A percentile compares a stretch with the other conserved stretches of the same genome.
These are phyloP conservation scores for Lacerta bilineata DNA, from an alignment of 2,797 vertebrate species.

Conservation along the genomic window DNA sequence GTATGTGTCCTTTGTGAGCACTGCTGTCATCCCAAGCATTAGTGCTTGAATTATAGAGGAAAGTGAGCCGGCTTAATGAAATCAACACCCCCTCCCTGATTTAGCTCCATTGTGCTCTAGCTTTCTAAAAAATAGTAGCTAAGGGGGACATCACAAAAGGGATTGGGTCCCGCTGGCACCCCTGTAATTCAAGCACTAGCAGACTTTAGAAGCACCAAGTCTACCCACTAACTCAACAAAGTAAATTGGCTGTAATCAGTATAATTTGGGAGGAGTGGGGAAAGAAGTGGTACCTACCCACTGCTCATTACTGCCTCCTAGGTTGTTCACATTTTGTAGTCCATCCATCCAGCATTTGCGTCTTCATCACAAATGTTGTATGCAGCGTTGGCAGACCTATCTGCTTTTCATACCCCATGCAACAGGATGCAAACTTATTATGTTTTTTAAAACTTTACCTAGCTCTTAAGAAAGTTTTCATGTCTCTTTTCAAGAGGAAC, in stretches of 20 bases:
- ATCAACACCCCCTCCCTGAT: not conserved
- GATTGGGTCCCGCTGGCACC: not conserved
- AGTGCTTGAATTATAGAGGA: not conserved
- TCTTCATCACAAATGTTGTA: not conserved
- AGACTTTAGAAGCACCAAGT: not conserved
- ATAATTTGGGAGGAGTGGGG: not conserved
- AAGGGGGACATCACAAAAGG: not conserved
- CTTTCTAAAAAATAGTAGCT: not conserved
- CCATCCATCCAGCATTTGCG: not conserved
- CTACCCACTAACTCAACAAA: not conserved
- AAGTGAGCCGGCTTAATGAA: not conserved
- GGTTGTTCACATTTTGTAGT: not conserved
- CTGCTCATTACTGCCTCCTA: not conserved
- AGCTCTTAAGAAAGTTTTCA: not conserved
- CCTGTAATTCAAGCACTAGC: not conserved
- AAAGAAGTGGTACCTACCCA: not conserved
- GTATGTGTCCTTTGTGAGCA: not conserved
- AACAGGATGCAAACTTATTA: not conserved
- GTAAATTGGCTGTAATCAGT: not conserved
- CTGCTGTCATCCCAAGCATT: not conserved
- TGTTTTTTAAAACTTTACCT: not conserved
- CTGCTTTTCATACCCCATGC: not conserved
- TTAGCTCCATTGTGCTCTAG: not conserved
- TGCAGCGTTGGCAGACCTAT: not conserved
- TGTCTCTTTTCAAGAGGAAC: conserved; percentile 12